Conservation (phyloP, 2,797 vertebrate species). For the Oreonectes daqikongensis region DNA sequence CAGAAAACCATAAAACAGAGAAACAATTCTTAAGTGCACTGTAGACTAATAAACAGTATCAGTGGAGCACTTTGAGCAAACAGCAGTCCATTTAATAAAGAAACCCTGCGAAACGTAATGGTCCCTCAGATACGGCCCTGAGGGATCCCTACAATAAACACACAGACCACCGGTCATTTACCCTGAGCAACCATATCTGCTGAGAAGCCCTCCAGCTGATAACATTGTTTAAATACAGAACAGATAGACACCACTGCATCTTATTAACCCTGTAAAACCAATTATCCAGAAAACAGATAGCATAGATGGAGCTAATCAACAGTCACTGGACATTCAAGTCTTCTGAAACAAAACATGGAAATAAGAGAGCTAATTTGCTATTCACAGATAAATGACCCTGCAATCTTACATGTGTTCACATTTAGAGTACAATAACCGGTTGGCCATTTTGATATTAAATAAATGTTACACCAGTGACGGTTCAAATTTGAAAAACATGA, state of each 20-base stretch:
- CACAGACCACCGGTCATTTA: not conserved
- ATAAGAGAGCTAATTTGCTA: not conserved
- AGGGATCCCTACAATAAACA: not conserved
- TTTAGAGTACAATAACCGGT: not conserved
- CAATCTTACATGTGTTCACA: not conserved
- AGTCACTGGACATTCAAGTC: not conserved
- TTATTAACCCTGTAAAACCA: constrained; percentile 25
- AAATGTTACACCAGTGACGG: too few relatives aligned
- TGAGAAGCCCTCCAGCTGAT: constrained; percentile 25
- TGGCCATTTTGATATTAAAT: too few relatives aligned
- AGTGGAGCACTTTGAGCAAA: not conserved
- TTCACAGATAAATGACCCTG: not conserved
- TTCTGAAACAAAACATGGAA: not conserved
- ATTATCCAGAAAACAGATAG: constrained; percentile 4
- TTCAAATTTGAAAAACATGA: too few relatives aligned
- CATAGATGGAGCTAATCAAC: not conserved
- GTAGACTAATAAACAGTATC: not conserved
- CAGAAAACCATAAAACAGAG: not conserved
- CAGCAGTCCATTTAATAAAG: not conserved
- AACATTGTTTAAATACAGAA: constrained; percentile 21
- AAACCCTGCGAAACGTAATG: not conserved
- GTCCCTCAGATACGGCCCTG: not conserved
- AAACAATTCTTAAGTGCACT: not conserved
- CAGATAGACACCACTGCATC: not conserved
- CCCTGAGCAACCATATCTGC: not conserved